These are phyloP conservation scores for Mizuhopecten yessoensis DNA, from an alignment of 1,140 invertebrate genomes.

Conservation along the genomic window DNA sequence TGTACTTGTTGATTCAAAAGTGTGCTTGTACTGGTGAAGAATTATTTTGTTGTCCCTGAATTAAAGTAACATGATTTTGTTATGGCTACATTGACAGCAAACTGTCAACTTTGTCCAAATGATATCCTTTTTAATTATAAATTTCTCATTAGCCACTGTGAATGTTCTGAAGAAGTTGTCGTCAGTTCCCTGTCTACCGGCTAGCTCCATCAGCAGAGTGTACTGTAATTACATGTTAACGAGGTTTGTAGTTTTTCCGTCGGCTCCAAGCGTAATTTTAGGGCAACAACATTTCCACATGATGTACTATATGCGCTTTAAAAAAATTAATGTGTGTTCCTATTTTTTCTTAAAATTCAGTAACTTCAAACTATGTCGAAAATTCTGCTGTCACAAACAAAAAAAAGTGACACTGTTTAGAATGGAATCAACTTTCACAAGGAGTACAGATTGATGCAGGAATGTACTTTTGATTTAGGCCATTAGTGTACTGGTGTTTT, in stretches of 20 bases:
- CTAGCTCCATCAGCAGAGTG: background rate
- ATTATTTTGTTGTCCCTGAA: background rate
- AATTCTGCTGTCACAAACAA: background rate
- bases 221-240: background rate
- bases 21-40: background rate
- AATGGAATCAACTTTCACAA: background rate
- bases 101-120: background rate
- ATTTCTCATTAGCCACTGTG: background rate
- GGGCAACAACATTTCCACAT: background rate
- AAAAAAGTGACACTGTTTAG: background rate
- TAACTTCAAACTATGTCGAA: background rate
- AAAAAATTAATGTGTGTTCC: background rate
- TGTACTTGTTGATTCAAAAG: background rate
- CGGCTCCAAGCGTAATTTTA: background rate
- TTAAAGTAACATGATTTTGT: background rate
- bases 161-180: background rate
- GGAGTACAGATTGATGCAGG: background rate
- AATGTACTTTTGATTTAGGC: slow-evolving; percentile 2
- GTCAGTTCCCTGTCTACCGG: background rate
- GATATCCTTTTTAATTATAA: background rate
- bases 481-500: background rate
- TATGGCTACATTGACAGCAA: background rate
- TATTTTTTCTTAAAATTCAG: background rate
- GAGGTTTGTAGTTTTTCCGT: background rate
- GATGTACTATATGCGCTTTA: background rate